Base-by-base conservation (phyloP, 2,797 vertebrate genomes). In the Lepilemur ruficaudatus region DNA sequence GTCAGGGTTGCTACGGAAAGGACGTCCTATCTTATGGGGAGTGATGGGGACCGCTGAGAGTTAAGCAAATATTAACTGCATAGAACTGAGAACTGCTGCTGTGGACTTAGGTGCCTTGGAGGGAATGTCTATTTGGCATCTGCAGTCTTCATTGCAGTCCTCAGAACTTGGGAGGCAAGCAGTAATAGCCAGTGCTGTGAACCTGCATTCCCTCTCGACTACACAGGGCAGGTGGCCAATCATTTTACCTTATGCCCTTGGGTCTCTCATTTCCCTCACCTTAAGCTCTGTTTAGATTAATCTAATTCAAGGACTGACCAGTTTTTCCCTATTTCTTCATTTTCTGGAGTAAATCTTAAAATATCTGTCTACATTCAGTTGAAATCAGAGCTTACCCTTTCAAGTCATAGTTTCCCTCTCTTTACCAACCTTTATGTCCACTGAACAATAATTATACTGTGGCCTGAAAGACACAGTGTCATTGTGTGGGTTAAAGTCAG, bases 401-500 rank as follows among this genome's bases (percentile, higher is more conserved):
- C 28, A 72, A 91, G 55, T 20, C 79, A 85, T 43, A 38, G 4
- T 89, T 94, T 95, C 92, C 32, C 35, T 79, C 43, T 96, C 43
- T 96, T 96, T 94, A 92, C 28, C 23, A 85, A 76, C 30, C 43
- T 89, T 89, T 91, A 35, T 79, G 46, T 75, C 32, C 61, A 83
- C 17, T 32, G 48, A 96, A 98, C 79, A 97, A 94, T 96, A 91
- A 94, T 92, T 91, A 94, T 20, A 73, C 63, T 0, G 0, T 91
- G n/a, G 35, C 88, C 48, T 55, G 18, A 67, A 97, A 95, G 91
- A 93, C 48, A 72, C 85, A 89, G 86, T 78, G n/a, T 91, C 82
- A 91, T 95, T 86, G 79, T 43, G 83, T 91, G 87, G 50, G 43
- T 96, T 94, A 76, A 95, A 97, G 70, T 14, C 93, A 79, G 38